Evolutionary conservation across 1,140 invertebrate species (phyloP), one percentile per base, ranked within the genome.

Genomic region (Penaeus japonicus): DNA sequence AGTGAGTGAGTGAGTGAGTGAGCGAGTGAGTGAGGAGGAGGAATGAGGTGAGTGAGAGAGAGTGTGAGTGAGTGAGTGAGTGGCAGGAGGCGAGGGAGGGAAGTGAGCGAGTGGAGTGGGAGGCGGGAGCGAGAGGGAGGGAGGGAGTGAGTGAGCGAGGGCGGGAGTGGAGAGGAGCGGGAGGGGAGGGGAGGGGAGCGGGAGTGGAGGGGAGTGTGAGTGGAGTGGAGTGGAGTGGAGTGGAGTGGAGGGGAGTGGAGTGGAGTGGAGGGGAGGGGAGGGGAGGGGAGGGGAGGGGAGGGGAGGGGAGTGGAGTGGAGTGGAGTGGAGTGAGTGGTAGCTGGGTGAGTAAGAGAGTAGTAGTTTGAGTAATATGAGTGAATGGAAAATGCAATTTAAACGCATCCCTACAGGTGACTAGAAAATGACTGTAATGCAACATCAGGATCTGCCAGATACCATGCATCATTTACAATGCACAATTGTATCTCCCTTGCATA

Each of bases 1-100:
- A 81, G 79, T 7, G 78, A 81, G 53, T 55, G 79, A 57, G 79
- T 27, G 54, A 81, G n/a, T 24, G 79, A 81, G 18, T 18, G 54
- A 7, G 54, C 24, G 20, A 20, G 79, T n/a, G 3, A 81, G 54
- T 57, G 39, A 81, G 79, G 4, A 15, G 20, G 78, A 47, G 32
- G 20, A 35, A 35, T 20, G 0, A 35, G 53, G 35, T n/a, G 54
- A 57, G 54, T 55, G 27, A 54, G 47, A 24, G 53, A 55, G 54
- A 57, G 79, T 27, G 39, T 55, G 24, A 24, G 53, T 27, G 53
- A 24, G 79, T n/a, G 54, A 27, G 54, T 1, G 54, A 12, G 32
- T 53, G 32, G 54, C 24, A 1, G 17, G 55, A 20, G 27, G 20
- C 27, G 7, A 10, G 22, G 55, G 18, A 57, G 54, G 55, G 27